Evolutionary conservation across 92 coral and sea anemone species (phyloP).

Genomic region (Ricordea florida): DNA sequence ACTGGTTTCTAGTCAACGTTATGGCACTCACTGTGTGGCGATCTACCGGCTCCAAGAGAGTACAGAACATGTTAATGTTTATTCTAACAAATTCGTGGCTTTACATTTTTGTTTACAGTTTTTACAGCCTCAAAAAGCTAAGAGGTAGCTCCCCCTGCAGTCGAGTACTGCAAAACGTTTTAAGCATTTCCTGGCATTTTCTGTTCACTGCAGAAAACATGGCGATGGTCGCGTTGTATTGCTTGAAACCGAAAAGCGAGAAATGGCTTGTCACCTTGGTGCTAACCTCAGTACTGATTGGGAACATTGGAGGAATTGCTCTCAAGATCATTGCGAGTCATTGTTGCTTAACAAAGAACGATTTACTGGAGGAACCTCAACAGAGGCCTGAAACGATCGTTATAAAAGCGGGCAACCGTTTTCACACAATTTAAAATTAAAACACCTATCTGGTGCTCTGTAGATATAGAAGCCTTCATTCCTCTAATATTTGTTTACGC

Average conservation of each 20-base stretch:
- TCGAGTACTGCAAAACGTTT: background rate
- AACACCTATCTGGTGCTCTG: too few relatives aligned
- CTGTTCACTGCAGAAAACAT: slow-evolving; percentile 31
- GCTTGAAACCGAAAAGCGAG: background rate
- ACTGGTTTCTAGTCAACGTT: background rate
- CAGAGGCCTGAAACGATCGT: background rate
- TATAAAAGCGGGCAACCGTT: background rate
- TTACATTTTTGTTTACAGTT: slow-evolving; percentile 14
- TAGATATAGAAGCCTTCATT: too few relatives aligned
- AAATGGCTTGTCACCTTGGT: background rate
- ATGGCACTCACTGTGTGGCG: slow-evolving; percentile 20
- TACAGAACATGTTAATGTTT: slow-evolving; percentile 15
- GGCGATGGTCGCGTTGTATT: background rate
- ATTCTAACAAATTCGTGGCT: slow-evolving; percentile 17
- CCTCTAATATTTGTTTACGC: too few relatives aligned
- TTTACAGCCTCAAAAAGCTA: slow-evolving; percentile 1
- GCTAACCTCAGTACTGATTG: background rate
- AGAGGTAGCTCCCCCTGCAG: background rate
- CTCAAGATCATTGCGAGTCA: background rate
- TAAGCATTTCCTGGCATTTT: slow-evolving; percentile 1
- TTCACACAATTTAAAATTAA: too few relatives aligned
- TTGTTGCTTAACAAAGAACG: background rate
- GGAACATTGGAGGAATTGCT: slow-evolving; percentile 9
- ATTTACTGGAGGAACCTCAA: background rate
- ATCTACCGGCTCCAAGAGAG: slow-evolving; percentile 13